Evolutionary conservation across 2,888 invertebrate species (phyloP).

Genomic region (Tetragonisca angustula): DNA sequence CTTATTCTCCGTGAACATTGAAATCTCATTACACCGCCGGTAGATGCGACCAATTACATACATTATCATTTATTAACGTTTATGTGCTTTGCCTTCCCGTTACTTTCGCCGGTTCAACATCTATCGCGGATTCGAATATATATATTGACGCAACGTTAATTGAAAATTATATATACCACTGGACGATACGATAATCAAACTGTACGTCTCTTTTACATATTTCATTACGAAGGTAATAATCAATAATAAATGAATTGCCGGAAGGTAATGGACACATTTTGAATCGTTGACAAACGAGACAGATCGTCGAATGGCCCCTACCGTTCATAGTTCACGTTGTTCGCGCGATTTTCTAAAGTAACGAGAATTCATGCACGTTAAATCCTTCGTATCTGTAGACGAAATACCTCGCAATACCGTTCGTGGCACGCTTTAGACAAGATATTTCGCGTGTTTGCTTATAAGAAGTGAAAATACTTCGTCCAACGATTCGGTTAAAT

Average conservation of each 20-base stretch:
- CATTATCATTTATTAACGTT: neutral
- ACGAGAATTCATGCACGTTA: no score
- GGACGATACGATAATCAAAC: neutral
- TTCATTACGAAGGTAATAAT: neutral
- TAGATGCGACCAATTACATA: neutral
- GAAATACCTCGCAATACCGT: no score
- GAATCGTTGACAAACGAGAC: constrained; percentile 2
- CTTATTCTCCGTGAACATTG: neutral
- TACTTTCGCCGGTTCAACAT: neutral
- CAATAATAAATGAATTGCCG: constrained; percentile 14
- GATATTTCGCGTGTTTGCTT: constrained; percentile 1
- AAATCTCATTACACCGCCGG: constrained; percentile 5
- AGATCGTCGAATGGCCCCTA: neutral
- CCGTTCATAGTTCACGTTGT: neutral
- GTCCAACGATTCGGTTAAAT: no score
- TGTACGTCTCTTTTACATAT: neutral
- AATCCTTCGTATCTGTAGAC: no score
- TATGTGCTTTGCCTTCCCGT: neutral
- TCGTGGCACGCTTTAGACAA: neutral
- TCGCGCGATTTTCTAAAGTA: no score
- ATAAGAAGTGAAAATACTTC: no score
- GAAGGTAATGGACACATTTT: neutral
- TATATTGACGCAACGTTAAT: constrained; percentile 27
- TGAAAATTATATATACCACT: constrained; percentile 10
- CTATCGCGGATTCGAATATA: neutral